A percentile compares a stretch with the other conserved stretches of the same genome.
phyloP scores from a whole-genome alignment of 2,888 invertebrate species.

The Phanerotoma sp. region DNA sequence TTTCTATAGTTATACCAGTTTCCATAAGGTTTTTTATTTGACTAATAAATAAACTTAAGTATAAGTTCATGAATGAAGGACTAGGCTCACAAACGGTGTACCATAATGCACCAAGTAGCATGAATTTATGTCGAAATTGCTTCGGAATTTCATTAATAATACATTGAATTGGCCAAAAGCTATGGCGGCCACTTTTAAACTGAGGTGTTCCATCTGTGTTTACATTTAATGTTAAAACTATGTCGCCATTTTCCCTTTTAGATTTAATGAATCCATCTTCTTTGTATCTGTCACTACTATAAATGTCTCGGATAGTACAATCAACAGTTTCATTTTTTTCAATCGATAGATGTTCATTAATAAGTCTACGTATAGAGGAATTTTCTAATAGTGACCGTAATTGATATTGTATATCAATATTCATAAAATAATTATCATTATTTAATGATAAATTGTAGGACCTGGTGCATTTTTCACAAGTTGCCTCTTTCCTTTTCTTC shows the following conservation, averaged over 20 bases:
- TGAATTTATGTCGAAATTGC: constrained; percentile 24
- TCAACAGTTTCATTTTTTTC: too few species aligned
- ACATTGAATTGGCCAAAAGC: constrained; percentile 28
- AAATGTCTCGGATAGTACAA: too few species aligned
- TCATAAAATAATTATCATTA: too few species aligned
- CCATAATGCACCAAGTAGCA: constrained; percentile 29
- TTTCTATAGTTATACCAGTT: constrained; percentile 16
- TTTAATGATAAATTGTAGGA: too few species aligned
- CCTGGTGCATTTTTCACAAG: too few species aligned
- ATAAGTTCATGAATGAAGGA: constrained; percentile 27
- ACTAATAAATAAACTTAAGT: constrained; percentile 16
- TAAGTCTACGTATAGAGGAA: too few species aligned
- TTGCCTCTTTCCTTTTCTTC: too few species aligned
- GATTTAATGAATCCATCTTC: too few species aligned
- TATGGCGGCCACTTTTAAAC: constrained; percentile 17
- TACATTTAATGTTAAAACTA: constrained; percentile 27
- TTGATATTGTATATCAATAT: too few species aligned
- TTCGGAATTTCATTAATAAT: constrained; percentile 30
- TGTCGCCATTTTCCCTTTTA: not conserved
- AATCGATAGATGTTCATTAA: too few species aligned
- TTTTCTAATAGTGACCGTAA: too few species aligned
- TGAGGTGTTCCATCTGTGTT: constrained; percentile 29
- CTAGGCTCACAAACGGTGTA: constrained; percentile 23
- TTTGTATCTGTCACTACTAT: too few species aligned
- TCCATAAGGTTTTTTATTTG: constrained; percentile 19